Percentiles rank a stretch among this genome's conserved stretches.
Evolutionary conservation across 2,113 vertebrate genomes (phyloP).

Genomic region (Apus apus): DNA sequence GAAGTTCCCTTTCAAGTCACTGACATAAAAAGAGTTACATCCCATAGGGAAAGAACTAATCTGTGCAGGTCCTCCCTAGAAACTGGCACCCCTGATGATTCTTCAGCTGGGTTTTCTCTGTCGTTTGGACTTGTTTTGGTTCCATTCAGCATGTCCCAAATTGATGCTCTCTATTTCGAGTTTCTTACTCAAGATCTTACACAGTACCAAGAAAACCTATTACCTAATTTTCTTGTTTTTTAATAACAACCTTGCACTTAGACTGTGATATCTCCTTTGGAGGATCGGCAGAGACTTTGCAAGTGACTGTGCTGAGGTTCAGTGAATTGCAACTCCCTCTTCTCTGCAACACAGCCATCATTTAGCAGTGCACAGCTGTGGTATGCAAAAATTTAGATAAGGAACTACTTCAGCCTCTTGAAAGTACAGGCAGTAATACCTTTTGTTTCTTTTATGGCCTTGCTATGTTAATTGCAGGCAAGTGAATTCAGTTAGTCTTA

Average conservation of each 20-base stretch:
- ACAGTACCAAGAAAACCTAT: not conserved
- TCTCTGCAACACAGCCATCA: fast-evolving
- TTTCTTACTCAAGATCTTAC: not conserved
- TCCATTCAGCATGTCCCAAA: not conserved
- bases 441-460: not conserved
- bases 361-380: not conserved
- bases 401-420: not conserved
- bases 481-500: not conserved
- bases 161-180: not conserved
- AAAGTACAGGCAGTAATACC: not conserved
- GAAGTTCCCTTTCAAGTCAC: not conserved
- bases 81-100: not conserved
- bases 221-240: not conserved
- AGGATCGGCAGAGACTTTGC: not conserved
- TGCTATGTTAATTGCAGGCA: not conserved
- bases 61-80: not conserved
- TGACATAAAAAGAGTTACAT: not conserved
- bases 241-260: not conserved
- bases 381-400: not conserved
- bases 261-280: not conserved
- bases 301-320: not conserved
- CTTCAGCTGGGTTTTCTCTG: not conserved
- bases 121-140: not conserved
- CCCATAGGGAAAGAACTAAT: not conserved
- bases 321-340: not conserved